phyloP scores from a whole-genome alignment of 2,797 vertebrate genomes.

The Muscicapa striata region DNA sequence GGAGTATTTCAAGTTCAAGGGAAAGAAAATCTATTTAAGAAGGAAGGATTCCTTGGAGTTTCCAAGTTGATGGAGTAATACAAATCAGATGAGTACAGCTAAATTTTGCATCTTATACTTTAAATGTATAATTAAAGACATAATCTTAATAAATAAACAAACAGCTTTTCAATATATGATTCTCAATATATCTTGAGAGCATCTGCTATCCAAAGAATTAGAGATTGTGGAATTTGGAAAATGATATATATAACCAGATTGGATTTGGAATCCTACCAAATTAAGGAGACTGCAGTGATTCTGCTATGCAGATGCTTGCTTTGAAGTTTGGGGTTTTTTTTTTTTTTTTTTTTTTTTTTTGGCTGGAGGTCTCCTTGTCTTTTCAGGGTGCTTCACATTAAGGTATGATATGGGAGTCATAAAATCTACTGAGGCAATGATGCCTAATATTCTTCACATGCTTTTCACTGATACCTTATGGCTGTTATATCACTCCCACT shows the following conservation, averaged over 20 bases:
- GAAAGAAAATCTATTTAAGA: background rate
- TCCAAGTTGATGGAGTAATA: background rate
- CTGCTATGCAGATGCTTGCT: slow-evolving; percentile 72
- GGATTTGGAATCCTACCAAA: slow-evolving; percentile 65
- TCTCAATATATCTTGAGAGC: slow-evolving; percentile 16
- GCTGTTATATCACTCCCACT: slow-evolving; percentile 48
- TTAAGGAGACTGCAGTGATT: slow-evolving; percentile 62
- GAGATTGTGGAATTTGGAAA: slow-evolving; percentile 46
- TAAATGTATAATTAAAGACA: slow-evolving; percentile 45
- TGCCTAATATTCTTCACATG: slow-evolving; percentile 66
- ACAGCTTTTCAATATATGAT: background rate
- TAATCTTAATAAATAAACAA: slow-evolving; percentile 38
- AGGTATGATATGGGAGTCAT: slow-evolving; percentile 60
- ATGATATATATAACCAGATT: slow-evolving; percentile 56
- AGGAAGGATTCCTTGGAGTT: background rate
- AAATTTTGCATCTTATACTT: slow-evolving; percentile 24
- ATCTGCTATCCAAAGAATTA: slow-evolving; percentile 62
- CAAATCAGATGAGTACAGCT: slow-evolving; percentile 17
- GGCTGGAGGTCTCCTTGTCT: slow-evolving; percentile 35
- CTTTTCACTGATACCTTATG: slow-evolving; percentile 67
- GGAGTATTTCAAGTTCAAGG: background rate
- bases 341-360: background rate
- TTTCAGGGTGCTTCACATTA: slow-evolving; percentile 56
- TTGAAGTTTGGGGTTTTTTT: slow-evolving; percentile 46
- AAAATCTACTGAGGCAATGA: slow-evolving; percentile 56